These are phyloP conservation scores for Dysidea cf. avara DNA, from an alignment of 37 sponge, comb jelly and placozoan species.

Conservation along the genomic window DNA sequence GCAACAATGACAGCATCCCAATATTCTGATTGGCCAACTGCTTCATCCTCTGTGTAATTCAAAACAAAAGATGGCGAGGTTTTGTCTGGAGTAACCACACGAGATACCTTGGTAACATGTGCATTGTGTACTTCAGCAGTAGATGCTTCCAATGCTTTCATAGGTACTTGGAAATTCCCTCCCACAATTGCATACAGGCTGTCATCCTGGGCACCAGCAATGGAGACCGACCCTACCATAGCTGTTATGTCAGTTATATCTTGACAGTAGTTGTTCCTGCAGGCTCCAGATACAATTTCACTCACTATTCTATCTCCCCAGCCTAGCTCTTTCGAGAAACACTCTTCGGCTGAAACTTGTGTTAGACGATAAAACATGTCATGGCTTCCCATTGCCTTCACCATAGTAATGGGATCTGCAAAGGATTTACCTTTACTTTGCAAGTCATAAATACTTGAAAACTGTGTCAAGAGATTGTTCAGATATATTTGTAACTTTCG, in stretches of 20 bases:
- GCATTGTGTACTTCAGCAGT: constrained; percentile 43
- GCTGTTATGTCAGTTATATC: constrained; percentile 31
- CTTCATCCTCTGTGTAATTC: background rate
- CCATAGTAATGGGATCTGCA: constrained; percentile 71
- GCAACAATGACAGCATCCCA: constrained; percentile 86
- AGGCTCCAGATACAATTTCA: constrained; percentile 70
- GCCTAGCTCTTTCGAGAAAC: constrained; percentile 20
- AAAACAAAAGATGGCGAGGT: background rate
- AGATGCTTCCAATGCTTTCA: constrained; percentile 58
- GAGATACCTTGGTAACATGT: constrained; percentile 42
- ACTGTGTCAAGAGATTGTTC: constrained; percentile 44
- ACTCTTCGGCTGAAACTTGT: constrained; percentile 52
- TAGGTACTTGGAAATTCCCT: constrained; percentile 71
- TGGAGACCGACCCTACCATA: constrained; percentile 66
- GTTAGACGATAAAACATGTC: constrained; percentile 38
- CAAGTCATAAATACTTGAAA: constrained; percentile 59
- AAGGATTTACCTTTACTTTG: constrained; percentile 66
- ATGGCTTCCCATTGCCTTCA: constrained; percentile 71
- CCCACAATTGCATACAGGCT: constrained; percentile 76
- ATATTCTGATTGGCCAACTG: constrained; percentile 1
- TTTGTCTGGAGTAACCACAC: background rate
- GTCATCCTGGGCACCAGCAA: constrained; percentile 72
- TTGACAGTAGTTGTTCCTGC: constrained; percentile 80
- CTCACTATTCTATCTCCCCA: constrained; percentile 40
- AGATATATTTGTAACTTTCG: constrained; percentile 39